Base-by-base conservation (phyloP, 1,140 invertebrate genomes). In the Drosophila sucinea region DNA sequence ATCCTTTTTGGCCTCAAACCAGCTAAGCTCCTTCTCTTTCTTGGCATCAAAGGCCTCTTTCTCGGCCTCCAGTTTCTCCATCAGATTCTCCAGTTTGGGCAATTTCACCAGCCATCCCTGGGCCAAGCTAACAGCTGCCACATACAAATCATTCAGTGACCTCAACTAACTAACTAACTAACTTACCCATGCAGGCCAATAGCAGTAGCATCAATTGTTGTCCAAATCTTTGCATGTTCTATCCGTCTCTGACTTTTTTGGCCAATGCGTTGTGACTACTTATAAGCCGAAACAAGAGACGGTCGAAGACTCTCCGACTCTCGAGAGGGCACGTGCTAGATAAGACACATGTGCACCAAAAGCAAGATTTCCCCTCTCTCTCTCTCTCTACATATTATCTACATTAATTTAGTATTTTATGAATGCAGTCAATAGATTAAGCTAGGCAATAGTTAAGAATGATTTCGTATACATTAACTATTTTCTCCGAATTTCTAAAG, bases 321-420 rank as follows among this genome's bases (percentile, higher is more conserved):
- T 76, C 35, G 29, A 41, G 60, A 67, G 47, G 67, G 74, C 83
- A 86, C 83, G 82, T 86, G 82, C 75, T 65, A 30, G 32, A 64
- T 51, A 64, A n/a, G 58, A 38, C 67, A 35, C 60, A 35, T 41
- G 60, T 56, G 61, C 44, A 8, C 33, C 33, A 17, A 35, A 35
- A 7, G 33, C 33, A n/a, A 44, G 41, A 23, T 44, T 23, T 23
- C 2, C 17, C 2, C 17, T 17, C 17, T 17, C 17, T 17, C 17
- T 17, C 17, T 17, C 17, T 17, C 17, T 17, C 17, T 17, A 17
- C 17, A 51, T 51, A 51, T 51, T 51, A 41, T n/a, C n/a, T 41
- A 25, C 25, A 51, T 51, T 51, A 51, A 27, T 27, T 51, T 25
- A 51, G 23, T 51, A 51, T 51, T 51, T 51, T 51, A 51, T 51